Base-by-base conservation (phyloP, 1,140 invertebrate species). In the Babylonia areolata region DNA sequence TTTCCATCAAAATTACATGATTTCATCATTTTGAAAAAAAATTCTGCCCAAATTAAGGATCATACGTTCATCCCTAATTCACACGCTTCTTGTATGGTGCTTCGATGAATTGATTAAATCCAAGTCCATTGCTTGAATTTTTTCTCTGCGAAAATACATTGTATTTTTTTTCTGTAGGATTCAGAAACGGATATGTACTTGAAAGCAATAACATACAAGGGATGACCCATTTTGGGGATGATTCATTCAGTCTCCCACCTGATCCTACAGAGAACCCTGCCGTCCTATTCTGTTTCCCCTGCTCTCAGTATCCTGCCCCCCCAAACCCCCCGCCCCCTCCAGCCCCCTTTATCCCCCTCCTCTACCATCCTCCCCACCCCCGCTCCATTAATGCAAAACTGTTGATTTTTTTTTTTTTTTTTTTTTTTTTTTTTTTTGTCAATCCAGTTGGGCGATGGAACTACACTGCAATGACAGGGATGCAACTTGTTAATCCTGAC, bases 401-500 rank as follows among this genome's bases (percentile, higher is more conserved):
- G 75, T 77, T 77, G 75, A 77, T 0, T 28, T 42, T 15, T 1
- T 20, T 3, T 3, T 3, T 23, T 40, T 40, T 77, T 28, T 20
- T 28, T 77, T 2, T 42, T 11, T n/a, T 35, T 37, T 9, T 37
- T 28, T 77, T 40, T 40, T 20, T 40, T 20, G n/a, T n/a, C n/a
- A n/a, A n/a, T 77, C 42, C 12, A 33, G 3, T 54, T n/a, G 28
- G 40, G 78, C 40, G 78, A 51, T 80, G 40, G 40, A 33, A 54
- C 39, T 79, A 79, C n/a, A 58, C 39, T 79, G 77, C 78, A 80
- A 80, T 40, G 39, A 51, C 40, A 33, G 78, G 78, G 40, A 80
- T 80, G 78, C 78, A 80, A 54, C 42, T 80, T 58, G 46, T 80
- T 80, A n/a, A 54, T 31, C 78, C 78, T 80, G 28, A 40, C 75